These are phyloP conservation scores for Peromyscus polionotus DNA, from an alignment of 2,113 vertebrate species.

Conservation along the genomic window DNA sequence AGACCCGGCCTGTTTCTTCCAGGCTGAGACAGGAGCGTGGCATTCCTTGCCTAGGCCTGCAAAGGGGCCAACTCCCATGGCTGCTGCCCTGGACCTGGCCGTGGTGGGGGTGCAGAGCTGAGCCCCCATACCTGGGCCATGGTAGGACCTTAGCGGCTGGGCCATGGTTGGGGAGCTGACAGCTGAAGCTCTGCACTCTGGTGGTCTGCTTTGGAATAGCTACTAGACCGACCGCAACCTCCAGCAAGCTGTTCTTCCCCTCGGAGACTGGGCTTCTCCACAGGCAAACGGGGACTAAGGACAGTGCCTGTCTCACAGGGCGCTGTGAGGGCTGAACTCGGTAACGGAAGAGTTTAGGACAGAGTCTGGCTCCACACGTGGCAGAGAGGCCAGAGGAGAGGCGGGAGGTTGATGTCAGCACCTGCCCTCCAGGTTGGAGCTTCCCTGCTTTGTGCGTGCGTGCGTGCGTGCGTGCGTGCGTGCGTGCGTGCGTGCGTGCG, in stretches of 20 bases:
- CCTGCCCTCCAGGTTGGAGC: not conserved
- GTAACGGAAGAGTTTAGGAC: not conserved
- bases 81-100: not conserved
- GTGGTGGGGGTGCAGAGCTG: not conserved
- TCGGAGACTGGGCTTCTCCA: not conserved
- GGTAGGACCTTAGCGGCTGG: not conserved
- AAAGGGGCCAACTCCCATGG: not conserved
- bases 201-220: not conserved
- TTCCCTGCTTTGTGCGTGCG: not conserved
- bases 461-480: not conserved
- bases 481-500: not conserved
- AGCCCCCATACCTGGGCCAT: not conserved
- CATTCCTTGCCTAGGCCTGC: not conserved
- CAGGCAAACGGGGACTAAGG: not conserved
- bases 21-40: accelerated
- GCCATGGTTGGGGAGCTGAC: not conserved
- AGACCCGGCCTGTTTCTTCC: not conserved
- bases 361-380: not conserved
- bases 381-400: not conserved
- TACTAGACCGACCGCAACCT: not conserved
- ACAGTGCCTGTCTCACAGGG: not conserved
- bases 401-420: no score
- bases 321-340: not conserved
- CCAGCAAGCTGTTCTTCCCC: not conserved
- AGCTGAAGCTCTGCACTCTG: not conserved